These are phyloP conservation scores for Hydropsyche betteni DNA, from an alignment of 2,888 invertebrate genomes.

Conservation along the genomic window DNA sequence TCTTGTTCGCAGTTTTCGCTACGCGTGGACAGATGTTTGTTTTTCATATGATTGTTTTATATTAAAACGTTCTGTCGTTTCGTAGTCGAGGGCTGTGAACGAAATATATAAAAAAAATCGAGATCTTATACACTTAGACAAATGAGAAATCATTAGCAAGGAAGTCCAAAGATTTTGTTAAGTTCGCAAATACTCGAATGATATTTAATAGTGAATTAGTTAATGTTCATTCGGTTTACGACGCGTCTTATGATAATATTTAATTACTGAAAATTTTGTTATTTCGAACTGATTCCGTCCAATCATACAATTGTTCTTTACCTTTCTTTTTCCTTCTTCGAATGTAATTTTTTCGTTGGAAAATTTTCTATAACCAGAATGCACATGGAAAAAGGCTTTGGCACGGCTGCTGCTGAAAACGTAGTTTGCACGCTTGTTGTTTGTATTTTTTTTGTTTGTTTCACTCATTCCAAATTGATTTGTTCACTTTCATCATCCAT, in stretches of 20 bases:
- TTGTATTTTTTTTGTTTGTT: constrained; percentile 9
- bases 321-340: no score
- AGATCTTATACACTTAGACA: no score
- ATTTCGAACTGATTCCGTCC: no score
- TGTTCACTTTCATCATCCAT: constrained; percentile 22
- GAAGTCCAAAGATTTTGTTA: constrained; percentile 22
- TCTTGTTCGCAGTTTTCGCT: no score
- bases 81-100: no score
- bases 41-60: no score
- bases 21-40: no score
- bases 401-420: constrained; percentile 12
- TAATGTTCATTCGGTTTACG: constrained; percentile 10
- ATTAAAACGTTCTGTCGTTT: no score
- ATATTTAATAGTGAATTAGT: constrained; percentile 3
- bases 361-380: constrained; percentile 3
- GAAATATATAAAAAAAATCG: no score
- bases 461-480: not conserved
- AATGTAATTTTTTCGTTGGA: no score
- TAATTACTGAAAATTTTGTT: no score
- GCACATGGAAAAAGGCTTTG: constrained; percentile 20
- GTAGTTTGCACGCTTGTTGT: constrained; percentile 29
- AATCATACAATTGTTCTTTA: no score
- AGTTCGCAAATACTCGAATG: constrained; percentile 17
- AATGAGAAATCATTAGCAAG: constrained; percentile 12
- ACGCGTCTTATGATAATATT: not conserved